Evolutionary conservation across 2,113 vertebrate genomes (phyloP).

Genomic region (Larimichthys polyactis): DNA sequence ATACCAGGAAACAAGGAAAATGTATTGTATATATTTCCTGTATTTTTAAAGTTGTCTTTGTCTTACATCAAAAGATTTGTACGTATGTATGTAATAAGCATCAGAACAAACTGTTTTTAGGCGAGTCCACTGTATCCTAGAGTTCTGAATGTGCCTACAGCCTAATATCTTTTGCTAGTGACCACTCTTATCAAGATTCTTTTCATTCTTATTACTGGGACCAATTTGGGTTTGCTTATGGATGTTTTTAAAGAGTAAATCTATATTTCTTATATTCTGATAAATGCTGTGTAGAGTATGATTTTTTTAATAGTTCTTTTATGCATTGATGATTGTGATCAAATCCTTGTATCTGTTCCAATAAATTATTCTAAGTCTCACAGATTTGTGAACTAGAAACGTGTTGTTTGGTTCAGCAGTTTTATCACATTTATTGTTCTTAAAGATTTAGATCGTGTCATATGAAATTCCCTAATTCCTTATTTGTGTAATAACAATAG

Average conservation of each 20-base stretch:
- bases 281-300: constrained; percentile 75
- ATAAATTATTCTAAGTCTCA: constrained; percentile 81
- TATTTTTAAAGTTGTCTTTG: constrained; percentile 64
- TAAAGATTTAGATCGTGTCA: not conserved
- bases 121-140: constrained; percentile 72
- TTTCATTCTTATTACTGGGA: constrained; percentile 78
- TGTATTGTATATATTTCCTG: constrained; percentile 65
- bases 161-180: constrained; percentile 64
- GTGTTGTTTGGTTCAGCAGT: constrained; percentile 22
- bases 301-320: constrained; percentile 72
- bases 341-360: constrained; percentile 77
- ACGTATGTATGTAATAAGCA: constrained; percentile 63
- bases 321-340: constrained; percentile 76
- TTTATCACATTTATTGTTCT: not conserved
- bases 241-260: constrained; percentile 80
- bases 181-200: constrained; percentile 77
- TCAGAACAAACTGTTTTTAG: constrained; percentile 71
- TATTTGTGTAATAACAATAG: not conserved
- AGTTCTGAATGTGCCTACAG: constrained; percentile 70
- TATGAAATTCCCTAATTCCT: not conserved
- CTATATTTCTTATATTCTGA: constrained; percentile 78
- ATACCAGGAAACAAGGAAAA: constrained; percentile 52
- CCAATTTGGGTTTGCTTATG: constrained; percentile 77
- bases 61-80: constrained; percentile 66
- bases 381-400: constrained; percentile 34